phyloP scores from a whole-genome alignment of 2,113 vertebrate genomes.

The Crypturellus undulatus region DNA sequence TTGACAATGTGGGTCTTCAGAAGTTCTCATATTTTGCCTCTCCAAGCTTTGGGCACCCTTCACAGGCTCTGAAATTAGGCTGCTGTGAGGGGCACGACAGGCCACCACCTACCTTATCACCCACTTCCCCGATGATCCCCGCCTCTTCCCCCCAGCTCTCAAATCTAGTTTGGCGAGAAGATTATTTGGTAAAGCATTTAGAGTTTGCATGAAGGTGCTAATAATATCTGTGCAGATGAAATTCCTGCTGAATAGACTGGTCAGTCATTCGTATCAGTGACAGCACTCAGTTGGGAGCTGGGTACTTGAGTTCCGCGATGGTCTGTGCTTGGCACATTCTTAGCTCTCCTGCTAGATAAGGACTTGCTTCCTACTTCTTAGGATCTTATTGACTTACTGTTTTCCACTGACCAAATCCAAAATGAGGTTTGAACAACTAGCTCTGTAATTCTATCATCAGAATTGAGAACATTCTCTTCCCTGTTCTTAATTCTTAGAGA shows the following conservation, averaged over 20 bases:
- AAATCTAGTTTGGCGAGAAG: neutral
- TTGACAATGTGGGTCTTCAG: too few relatives aligned
- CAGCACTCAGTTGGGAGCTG: neutral
- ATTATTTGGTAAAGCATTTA: neutral
- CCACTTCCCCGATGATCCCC: too few relatives aligned
- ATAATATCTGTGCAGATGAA: neutral
- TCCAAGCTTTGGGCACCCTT: too few relatives aligned
- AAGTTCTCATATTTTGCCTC: too few relatives aligned
- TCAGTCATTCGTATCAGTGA: neutral
- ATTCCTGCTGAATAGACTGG: neutral
- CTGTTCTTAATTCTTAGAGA: neutral
- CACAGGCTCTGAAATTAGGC: too few relatives aligned
- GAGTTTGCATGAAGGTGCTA: neutral
- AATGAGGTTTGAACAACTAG: neutral
- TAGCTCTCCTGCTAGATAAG: neutral
- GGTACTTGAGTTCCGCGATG: neutral
- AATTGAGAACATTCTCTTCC: neutral
- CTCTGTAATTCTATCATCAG: neutral
- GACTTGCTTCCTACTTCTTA: neutral
- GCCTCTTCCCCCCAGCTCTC: too few relatives aligned
- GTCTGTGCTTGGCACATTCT: neutral
- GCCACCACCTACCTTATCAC: too few relatives aligned
- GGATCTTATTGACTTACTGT: neutral
- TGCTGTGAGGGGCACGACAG: too few relatives aligned
- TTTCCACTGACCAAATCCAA: neutral